These are phyloP conservation scores for Eupithecia abbreviata DNA, from an alignment of 2,888 invertebrate genomes.

Conservation along the genomic window DNA sequence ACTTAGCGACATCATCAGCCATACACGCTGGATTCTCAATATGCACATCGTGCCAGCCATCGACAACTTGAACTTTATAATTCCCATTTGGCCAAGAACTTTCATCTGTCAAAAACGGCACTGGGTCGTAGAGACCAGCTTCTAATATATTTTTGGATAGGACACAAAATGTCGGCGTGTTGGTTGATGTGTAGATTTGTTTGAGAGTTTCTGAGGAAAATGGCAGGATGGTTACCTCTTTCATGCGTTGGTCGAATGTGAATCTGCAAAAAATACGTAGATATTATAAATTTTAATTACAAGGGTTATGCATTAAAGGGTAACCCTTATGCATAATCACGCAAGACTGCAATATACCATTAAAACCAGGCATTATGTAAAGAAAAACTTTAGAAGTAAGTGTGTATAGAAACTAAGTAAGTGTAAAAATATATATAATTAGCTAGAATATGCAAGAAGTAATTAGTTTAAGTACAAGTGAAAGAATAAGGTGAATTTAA, in stretches of 20 bases:
- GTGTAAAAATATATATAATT: no score
- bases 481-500: no score
- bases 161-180: slow-evolving; percentile 61
- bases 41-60: slow-evolving; percentile 85
- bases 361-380: no score
- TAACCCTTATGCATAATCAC: no score
- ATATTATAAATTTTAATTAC: no score
- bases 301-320: no score
- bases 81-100: slow-evolving; percentile 61
- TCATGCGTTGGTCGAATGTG: slow-evolving; percentile 70
- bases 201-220: slow-evolving; percentile 53
- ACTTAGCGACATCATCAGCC: slow-evolving; percentile 66
- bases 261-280: slow-evolving; percentile 48
- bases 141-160: slow-evolving; percentile 54
- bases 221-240: slow-evolving; percentile 58
- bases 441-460: no score
- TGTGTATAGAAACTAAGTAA: no score
- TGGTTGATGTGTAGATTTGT: slow-evolving; percentile 53
- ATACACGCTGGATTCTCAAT: slow-evolving; percentile 81
- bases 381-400: no score
- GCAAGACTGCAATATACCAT: no score
- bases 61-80: slow-evolving; percentile 64
- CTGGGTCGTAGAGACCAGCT: slow-evolving; percentile 46
- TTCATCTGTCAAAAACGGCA: slow-evolving; percentile 59
- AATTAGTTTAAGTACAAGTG: no score